Conservation (phyloP, 2,888 invertebrate genomes). For the Acronicta alni region DNA sequence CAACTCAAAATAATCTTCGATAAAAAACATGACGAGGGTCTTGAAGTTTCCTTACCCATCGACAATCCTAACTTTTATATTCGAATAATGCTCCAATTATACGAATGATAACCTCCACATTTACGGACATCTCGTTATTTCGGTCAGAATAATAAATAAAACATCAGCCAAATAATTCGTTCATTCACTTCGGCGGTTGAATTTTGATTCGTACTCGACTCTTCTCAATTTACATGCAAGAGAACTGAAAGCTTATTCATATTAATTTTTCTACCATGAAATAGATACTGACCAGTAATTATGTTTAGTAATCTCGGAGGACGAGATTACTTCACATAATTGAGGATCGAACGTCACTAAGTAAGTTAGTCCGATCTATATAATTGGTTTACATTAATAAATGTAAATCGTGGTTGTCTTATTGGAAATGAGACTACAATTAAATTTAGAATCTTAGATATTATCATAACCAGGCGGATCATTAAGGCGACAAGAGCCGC, state of each 20-base stretch:
- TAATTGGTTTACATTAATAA: constrained; percentile 39
- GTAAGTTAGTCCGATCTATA: no score
- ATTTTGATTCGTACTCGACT: constrained; percentile 64
- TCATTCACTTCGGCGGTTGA: constrained; percentile 66
- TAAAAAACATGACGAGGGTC: constrained; percentile 51
- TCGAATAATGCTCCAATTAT: constrained; percentile 51
- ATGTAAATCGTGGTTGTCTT: constrained; percentile 10
- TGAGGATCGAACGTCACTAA: no score
- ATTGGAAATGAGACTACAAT: constrained; percentile 1
- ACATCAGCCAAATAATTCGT: constrained; percentile 67
- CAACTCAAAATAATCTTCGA: constrained; percentile 31
- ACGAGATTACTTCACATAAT: no score
- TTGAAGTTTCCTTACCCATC: constrained; percentile 33
- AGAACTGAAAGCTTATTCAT: constrained; percentile 59
- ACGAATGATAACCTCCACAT: constrained; percentile 53
- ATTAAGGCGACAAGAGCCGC: no score
- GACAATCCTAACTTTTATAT: constrained; percentile 41
- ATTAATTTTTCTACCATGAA: constrained; percentile 49
- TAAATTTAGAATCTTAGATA: not conserved
- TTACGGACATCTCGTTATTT: constrained; percentile 60
- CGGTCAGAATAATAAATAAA: constrained; percentile 69
- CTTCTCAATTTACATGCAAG: constrained; percentile 62
- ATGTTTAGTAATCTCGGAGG: no score
- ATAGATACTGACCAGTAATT: constrained; percentile 27
- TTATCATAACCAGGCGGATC: no score